These are phyloP conservation scores for Euthynnus affinis DNA, from an alignment of 2,797 vertebrate species.

Conservation along the genomic window DNA sequence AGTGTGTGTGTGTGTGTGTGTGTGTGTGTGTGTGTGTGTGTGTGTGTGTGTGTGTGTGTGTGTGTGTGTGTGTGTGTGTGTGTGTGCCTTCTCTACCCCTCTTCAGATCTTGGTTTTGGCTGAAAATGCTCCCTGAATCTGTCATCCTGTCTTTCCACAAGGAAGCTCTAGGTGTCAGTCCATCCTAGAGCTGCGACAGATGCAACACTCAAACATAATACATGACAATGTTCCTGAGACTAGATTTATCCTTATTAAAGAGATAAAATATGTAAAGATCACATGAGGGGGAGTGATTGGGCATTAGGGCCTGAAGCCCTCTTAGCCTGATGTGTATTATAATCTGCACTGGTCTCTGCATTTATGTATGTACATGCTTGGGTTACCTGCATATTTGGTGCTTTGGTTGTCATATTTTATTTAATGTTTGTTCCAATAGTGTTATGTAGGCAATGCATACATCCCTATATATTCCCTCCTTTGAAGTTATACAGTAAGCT, in stretches of 20 bases:
- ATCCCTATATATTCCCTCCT: background rate
- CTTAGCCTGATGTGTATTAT: background rate
- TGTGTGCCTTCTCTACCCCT: background rate
- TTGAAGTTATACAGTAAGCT: slow-evolving; percentile 5
- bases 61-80: too few relatives aligned
- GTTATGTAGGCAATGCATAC: background rate
- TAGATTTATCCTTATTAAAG: slow-evolving; percentile 11
- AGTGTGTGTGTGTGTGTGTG: background rate
- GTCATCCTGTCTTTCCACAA: background rate
- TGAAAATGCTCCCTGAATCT: background rate
- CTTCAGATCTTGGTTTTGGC: background rate
- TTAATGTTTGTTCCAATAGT: background rate
- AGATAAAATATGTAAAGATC: background rate
- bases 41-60: too few relatives aligned
- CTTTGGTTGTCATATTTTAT: slow-evolving; percentile 9
- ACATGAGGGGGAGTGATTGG: background rate
- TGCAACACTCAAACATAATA: background rate
- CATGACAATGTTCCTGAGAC: background rate
- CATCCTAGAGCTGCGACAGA: slow-evolving; percentile 9
- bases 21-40: background rate
- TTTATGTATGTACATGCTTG: background rate
- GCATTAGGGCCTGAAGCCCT: background rate
- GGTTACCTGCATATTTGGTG: background rate
- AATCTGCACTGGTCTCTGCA: background rate
- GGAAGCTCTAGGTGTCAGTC: slow-evolving; percentile 11